Evolutionary conservation across 37 sponge, comb jelly and placozoan genomes (phyloP).

Genomic region (Chondrilla cf. caribensis): DNA sequence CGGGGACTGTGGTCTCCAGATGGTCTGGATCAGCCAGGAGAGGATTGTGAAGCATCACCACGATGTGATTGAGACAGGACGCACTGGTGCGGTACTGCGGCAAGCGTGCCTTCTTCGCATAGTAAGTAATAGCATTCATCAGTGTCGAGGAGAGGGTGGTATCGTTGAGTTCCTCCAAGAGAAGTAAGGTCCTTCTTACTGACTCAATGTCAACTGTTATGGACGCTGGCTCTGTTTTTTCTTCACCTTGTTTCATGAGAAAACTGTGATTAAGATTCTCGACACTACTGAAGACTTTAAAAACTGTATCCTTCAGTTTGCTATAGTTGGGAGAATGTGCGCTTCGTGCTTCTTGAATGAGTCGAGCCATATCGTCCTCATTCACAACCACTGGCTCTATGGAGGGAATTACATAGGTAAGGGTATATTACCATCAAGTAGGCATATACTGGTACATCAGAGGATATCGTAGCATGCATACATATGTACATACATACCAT

Average conservation of each 20-base stretch:
- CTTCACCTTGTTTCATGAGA: neutral
- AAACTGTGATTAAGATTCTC: slow-evolving; percentile 61
- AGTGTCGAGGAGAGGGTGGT: slow-evolving; percentile 49
- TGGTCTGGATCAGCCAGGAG: slow-evolving; percentile 80
- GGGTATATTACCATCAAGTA: neutral
- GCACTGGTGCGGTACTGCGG: neutral
- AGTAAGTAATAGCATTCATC: slow-evolving; percentile 60
- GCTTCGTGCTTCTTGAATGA: slow-evolving; percentile 30
- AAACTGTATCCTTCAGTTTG: slow-evolving; percentile 40
- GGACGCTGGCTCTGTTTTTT: neutral
- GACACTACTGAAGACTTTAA: slow-evolving; percentile 58
- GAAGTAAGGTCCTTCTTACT: slow-evolving; percentile 36
- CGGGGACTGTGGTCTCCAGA: slow-evolving; percentile 53
- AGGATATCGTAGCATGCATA: neutral
- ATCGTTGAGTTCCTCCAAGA: slow-evolving; percentile 34
- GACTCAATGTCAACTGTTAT: slow-evolving; percentile 49
- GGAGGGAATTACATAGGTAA: too few species aligned
- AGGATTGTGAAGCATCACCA: slow-evolving; percentile 77
- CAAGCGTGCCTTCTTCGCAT: slow-evolving; percentile 20
- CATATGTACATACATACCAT: neutral
- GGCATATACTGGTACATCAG: neutral
- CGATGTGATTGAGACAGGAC: slow-evolving; percentile 51
- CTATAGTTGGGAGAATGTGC: slow-evolving; percentile 24
- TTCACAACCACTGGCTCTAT: neutral
- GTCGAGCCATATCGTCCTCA: slow-evolving; percentile 13